Percentiles rank a stretch among this genome's conserved stretches.
Evolutionary conservation across 1,140 invertebrate genomes (phyloP).

Genomic region (Periplaneta americana): DNA sequence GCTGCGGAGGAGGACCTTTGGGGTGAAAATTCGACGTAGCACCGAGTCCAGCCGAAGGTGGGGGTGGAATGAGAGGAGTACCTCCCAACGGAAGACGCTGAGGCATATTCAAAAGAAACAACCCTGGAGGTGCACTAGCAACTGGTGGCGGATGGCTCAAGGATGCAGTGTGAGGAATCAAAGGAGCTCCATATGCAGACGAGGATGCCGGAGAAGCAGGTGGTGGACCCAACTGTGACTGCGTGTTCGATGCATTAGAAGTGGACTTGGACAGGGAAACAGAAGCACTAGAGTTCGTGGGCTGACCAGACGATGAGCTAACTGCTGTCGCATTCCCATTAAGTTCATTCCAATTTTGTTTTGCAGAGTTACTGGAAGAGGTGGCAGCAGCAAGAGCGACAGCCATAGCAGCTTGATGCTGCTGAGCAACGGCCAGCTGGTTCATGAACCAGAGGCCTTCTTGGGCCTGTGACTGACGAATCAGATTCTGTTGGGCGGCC

Average conservation of each 20-base stretch:
- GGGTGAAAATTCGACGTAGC: constrained; percentile 28
- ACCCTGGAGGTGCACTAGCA: constrained; percentile 29
- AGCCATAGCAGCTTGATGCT: constrained; percentile 16
- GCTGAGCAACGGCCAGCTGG: constrained; percentile 10
- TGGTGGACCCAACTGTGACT: constrained; percentile 28
- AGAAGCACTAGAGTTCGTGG: background rate
- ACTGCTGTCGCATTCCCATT: constrained; percentile 8
- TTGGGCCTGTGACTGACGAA: constrained; percentile 24
- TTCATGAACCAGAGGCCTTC: constrained; percentile 16
- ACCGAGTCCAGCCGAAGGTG: constrained; percentile 25
- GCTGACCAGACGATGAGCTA: constrained; percentile 4
- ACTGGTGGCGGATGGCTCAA: constrained; percentile 34
- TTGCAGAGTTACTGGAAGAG: constrained; percentile 2
- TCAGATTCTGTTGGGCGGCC: constrained; percentile 38
- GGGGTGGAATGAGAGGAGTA: constrained; percentile 31
- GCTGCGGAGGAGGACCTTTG: constrained; percentile 33
- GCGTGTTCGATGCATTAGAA: constrained; percentile 30
- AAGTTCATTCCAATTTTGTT: constrained; percentile 17
- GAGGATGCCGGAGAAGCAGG: constrained; percentile 20
- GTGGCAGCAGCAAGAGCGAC: constrained; percentile 2
- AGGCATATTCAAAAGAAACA: constrained; percentile 32
- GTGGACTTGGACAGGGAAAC: constrained; percentile 16
- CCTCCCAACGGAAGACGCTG: constrained; percentile 32
- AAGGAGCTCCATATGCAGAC: background rate
- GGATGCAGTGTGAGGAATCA: background rate